Base-by-base conservation (phyloP, 2,888 invertebrate species). In the Leptinotarsa tumamoca region DNA sequence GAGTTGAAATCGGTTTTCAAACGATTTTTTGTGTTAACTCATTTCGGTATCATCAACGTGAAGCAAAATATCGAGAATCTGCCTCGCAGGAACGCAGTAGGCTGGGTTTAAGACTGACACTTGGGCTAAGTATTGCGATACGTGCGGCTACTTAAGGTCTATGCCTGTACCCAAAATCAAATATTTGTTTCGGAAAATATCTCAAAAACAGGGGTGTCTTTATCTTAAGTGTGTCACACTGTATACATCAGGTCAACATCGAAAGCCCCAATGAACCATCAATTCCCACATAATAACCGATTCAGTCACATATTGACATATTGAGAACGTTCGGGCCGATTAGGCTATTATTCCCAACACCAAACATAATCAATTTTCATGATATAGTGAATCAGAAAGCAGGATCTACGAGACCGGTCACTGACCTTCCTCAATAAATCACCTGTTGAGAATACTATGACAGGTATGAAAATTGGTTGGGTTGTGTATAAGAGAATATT, bases 331-430 rank as follows among this genome's bases (percentile, higher is more conserved):
- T 27, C 4, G 4, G 27, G 33, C 63, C 33, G 27, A 4, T 63
- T 1, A 33, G 33, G 63, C 15, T 33, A 15, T 63, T 33, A 33
- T 17, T 15, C n/a, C 4, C 27, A 27, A 63, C 33, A 10, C 63
- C 17, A 27, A 63, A 63, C 33, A 33, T 33, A 33, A 63, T 63
- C 63, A 63, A 63, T 63, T 63, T 63, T 33, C 63, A 63, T 63
- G 33, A 27, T 63, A 63, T 4, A 27, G 63, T n/a, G 7, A 17
- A 33, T 63, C 3, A 15, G 33, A 15, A 15, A n/a, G 5, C 17
- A 43, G 13, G 43, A 43, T 43, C 43, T 13, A 10, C 3, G 43
- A 43, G 43, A 43, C 10, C 21, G 14, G 17, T 27, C 17, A n/a
- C 63, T 63, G 63, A 63, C 63, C 27, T 27, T n/a, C 1, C 4